Conservation (phyloP, 1,140 invertebrate species). For the Lepidurus arcticus region DNA sequence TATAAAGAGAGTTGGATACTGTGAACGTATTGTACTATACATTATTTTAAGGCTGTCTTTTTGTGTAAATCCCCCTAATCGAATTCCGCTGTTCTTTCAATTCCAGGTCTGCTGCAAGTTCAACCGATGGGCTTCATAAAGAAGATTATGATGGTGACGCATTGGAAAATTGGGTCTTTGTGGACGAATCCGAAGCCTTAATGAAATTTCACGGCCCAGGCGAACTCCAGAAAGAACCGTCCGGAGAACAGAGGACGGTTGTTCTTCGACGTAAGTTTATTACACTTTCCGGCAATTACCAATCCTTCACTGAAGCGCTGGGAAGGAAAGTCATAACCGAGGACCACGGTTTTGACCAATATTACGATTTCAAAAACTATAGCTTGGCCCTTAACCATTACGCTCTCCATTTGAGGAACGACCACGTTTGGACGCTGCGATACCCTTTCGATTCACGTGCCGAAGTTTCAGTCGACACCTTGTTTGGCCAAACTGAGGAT, state of each 20-base stretch:
- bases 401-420: not conserved
- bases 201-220: constrained; percentile 1
- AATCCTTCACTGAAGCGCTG: not conserved
- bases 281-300: not conserved
- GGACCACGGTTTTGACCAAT: not conserved
- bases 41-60: not conserved
- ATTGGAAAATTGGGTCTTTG: constrained; percentile 22
- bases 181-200: constrained; percentile 1
- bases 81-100: too few species aligned
- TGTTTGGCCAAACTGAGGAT: not conserved
- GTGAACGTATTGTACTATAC: not conserved
- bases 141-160: constrained; percentile 18
- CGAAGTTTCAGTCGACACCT: not conserved
- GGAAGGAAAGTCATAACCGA: not conserved
- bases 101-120: too few species aligned
- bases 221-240: not conserved
- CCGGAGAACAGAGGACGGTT: not conserved
- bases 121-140: not conserved
- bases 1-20: not conserved
- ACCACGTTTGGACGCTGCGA: not conserved
- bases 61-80: not conserved
- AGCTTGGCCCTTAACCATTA: not conserved
- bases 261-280: constrained; percentile 8
- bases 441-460: not conserved
- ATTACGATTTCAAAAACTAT: not conserved